These are phyloP conservation scores for Chrysomela aeneicollis DNA, from an alignment of 2,888 invertebrate genomes.

Conservation along the genomic window DNA sequence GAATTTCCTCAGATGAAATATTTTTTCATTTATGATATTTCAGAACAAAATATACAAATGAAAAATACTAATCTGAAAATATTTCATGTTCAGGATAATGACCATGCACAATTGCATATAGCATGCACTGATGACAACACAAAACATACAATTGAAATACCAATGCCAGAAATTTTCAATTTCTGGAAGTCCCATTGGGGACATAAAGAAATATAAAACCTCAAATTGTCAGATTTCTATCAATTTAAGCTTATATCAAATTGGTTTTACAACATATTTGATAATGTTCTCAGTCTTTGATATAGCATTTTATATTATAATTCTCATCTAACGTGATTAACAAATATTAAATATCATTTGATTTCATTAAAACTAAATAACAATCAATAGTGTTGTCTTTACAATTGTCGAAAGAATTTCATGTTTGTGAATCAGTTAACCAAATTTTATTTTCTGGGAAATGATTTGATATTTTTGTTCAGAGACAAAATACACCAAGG, in stretches of 20 bases:
- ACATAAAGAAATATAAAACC: neutral
- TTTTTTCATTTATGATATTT: neutral
- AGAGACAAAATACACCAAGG: too few species aligned
- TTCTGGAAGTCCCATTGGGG: neutral
- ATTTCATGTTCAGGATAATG: neutral
- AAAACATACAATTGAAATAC: neutral
- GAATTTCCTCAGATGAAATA: neutral
- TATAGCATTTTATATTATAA: neutral
- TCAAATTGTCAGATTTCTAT: neutral
- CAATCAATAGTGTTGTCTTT: neutral
- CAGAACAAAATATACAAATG: neutral
- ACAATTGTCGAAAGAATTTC: too few species aligned
- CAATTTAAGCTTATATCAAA: neutral
- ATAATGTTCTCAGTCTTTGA: conserved; percentile 27
- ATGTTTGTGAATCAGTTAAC: too few species aligned
- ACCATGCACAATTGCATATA: neutral
- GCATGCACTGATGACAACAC: neutral
- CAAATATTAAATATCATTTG: neutral
- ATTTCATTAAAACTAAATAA: neutral
- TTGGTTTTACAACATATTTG: conserved; percentile 41
- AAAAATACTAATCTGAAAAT: neutral
- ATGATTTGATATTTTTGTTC: too few species aligned
- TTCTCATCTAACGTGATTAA: neutral
- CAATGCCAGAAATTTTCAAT: neutral
- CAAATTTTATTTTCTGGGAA: too few species aligned